phyloP scores from a whole-genome alignment of 2,888 invertebrate genomes.

The Sepiola atlantica region DNA sequence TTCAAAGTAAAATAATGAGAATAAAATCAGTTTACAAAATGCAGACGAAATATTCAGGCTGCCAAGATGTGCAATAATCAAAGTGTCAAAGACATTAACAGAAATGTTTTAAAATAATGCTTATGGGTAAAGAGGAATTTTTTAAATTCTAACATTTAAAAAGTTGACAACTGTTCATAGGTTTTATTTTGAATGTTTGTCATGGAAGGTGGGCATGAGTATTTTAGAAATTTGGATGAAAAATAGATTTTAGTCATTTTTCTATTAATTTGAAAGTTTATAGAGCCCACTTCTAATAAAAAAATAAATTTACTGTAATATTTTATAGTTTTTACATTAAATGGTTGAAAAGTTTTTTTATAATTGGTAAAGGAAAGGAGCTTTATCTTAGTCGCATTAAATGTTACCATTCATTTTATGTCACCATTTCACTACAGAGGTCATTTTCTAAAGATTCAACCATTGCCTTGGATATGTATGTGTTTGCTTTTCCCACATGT shows the following conservation, averaged over 20 bases:
- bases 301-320: neutral
- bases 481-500: too few relatives aligned
- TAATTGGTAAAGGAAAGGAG: too few relatives aligned
- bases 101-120: neutral
- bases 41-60: neutral
- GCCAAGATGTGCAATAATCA: neutral
- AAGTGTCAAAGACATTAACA: neutral
- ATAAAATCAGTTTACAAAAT: neutral
- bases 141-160: neutral
- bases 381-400: too few relatives aligned
- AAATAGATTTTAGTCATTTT: neutral
- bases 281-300: neutral
- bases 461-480: too few relatives aligned
- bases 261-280: neutral
- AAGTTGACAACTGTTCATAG: neutral
- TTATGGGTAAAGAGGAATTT: neutral
- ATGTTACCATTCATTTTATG: too few relatives aligned
- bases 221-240: too few relatives aligned
- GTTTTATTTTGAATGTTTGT: neutral
- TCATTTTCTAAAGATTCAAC: too few relatives aligned
- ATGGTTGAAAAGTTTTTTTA: too few relatives aligned
- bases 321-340: neutral
- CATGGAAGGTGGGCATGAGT: neutral
- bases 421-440: too few relatives aligned
- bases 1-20: constrained; percentile 58